Percentiles rank a stretch among this genome's conserved stretches.
Conservation (phyloP, 2,888 invertebrate genomes). For the Hoplodrina ambigua region DNA sequence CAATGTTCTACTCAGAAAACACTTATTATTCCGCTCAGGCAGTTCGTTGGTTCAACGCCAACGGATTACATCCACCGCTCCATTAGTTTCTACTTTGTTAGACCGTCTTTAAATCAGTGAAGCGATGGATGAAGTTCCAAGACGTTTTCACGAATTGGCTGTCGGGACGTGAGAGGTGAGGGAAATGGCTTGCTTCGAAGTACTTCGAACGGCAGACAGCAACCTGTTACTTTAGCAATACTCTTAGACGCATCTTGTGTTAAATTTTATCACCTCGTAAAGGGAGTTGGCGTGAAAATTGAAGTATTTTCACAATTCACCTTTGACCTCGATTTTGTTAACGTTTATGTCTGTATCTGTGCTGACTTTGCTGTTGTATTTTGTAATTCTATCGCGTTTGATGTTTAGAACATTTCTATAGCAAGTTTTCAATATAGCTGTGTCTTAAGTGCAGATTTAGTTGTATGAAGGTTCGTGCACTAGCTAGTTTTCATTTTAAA, state of each 20-base stretch:
- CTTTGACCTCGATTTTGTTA: constrained; percentile 40
- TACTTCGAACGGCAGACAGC: constrained; percentile 38
- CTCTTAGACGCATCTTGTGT: constrained; percentile 48
- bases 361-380: constrained; percentile 27
- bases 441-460: neutral
- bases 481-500: neutral
- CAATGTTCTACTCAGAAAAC: constrained; percentile 35
- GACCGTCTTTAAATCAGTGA: constrained; percentile 13
- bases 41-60: constrained; percentile 37
- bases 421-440: neutral
- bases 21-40: constrained; percentile 55
- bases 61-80: constrained; percentile 49
- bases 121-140: constrained; percentile 31
- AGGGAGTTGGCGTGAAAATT: constrained; percentile 56
- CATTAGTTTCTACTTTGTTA: constrained; percentile 37
- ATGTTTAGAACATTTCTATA: constrained; percentile 3
- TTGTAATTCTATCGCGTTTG: constrained; percentile 23
- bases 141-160: constrained; percentile 31
- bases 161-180: constrained; percentile 17
- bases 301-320: constrained; percentile 53
- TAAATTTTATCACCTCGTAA: constrained; percentile 65
- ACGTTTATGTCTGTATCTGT: constrained; percentile 37
- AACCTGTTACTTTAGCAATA: constrained; percentile 61
- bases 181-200: constrained; percentile 50
- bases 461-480: too few species aligned